Percentiles rank a stretch among this genome's conserved stretches.
Evolutionary conservation across 2,113 vertebrate genomes (phyloP).

Genomic region (Passer domesticus): DNA sequence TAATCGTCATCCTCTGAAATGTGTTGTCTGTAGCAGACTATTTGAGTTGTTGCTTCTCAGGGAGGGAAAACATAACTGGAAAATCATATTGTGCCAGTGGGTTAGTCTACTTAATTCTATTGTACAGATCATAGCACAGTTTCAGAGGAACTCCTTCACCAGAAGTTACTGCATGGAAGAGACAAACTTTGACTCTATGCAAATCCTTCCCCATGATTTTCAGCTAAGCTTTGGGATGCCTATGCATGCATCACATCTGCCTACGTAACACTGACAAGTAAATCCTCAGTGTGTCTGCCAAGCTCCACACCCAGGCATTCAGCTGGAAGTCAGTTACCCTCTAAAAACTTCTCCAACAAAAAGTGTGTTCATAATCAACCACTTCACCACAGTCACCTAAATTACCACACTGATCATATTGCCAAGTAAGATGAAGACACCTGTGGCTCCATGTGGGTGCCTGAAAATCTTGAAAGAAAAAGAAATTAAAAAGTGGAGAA

Average conservation of each 20-base stretch:
- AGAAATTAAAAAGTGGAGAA: neutral
- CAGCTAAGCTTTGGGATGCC: neutral
- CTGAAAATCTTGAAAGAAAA: neutral
- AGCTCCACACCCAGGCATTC: neutral
- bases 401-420: neutral
- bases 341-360: neutral
- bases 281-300: neutral
- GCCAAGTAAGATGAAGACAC: neutral
- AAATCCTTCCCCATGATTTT: neutral
- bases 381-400: neutral
- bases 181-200: neutral
- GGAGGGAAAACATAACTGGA: neutral
- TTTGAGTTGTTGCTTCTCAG: neutral
- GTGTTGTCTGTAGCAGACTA: neutral
- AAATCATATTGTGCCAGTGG: neutral
- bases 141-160: neutral
- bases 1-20: neutral
- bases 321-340: neutral
- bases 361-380: neutral
- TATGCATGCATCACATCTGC: neutral
- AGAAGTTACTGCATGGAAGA: neutral
- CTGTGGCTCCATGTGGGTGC: neutral
- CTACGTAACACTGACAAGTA: neutral
- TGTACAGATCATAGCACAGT: neutral
- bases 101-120: neutral